Conservation (phyloP, 2,797 vertebrate species). For the Chloroceryle inda region DNA sequence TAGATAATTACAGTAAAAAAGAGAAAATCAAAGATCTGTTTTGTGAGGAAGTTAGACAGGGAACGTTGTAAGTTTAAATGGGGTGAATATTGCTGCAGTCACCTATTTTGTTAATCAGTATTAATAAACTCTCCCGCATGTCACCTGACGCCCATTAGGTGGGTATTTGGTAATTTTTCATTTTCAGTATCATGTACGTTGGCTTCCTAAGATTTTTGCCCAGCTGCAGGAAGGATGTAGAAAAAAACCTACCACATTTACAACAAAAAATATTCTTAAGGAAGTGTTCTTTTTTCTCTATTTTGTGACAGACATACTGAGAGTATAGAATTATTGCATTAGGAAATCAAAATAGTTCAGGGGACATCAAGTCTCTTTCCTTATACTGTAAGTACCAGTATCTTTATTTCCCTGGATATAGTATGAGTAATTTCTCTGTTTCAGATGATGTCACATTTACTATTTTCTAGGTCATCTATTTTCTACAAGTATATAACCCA, state of each 20-base stretch:
- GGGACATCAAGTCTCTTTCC: neutral
- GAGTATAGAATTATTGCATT: neutral
- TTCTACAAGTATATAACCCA: conserved; percentile 25
- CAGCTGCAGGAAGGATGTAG: neutral
- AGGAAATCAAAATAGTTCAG: neutral
- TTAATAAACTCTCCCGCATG: neutral
- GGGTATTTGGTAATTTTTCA: neutral
- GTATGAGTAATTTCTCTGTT: neutral
- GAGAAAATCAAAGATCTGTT: neutral
- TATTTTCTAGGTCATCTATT: conserved; percentile 34
- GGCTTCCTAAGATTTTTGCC: neutral
- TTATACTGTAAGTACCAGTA: neutral
- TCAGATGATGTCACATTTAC: neutral
- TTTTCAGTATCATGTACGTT: neutral
- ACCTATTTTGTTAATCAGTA: neutral
- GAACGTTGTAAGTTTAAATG: neutral
- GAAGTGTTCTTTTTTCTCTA: neutral
- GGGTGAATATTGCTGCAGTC: neutral
- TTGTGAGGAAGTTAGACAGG: neutral
- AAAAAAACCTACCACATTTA: neutral
- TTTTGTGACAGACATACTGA: neutral
- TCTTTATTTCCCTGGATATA: neutral
- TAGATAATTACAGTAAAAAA: neutral
- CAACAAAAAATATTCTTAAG: neutral
- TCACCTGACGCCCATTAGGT: neutral